A percentile compares a stretch with the other conserved stretches of the same genome.
These are phyloP conservation scores for Columba guinea DNA, from an alignment of 2,797 vertebrate species.

Conservation along the genomic window DNA sequence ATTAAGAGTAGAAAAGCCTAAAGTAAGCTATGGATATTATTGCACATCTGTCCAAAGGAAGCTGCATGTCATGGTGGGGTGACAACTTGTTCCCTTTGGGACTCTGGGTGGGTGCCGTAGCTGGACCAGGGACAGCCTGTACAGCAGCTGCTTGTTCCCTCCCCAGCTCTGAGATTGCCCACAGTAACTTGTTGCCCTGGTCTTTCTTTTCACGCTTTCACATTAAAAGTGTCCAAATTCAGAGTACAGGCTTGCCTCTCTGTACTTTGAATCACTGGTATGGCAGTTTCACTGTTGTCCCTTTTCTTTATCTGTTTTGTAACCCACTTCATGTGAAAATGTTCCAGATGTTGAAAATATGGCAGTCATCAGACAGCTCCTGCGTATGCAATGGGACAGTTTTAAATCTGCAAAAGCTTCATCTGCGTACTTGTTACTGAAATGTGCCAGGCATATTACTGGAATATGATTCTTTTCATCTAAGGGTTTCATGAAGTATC, in stretches of 20 bases:
- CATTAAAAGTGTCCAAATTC: background rate
- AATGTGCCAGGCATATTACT: background rate
- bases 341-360: background rate
- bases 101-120: accelerated
- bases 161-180: background rate
- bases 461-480: background rate
- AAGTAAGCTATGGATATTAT: background rate
- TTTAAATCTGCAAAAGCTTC: background rate
- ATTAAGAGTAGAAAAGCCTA: background rate
- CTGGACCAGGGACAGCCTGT: background rate
- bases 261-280: background rate
- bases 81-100: accelerated
- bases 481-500: background rate
- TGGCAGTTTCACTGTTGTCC: background rate
- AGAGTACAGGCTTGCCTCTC: accelerated
- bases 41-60: background rate
- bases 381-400: background rate
- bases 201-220: background rate
- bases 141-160: background rate
- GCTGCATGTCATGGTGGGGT: too few relatives aligned
- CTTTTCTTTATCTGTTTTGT: background rate
- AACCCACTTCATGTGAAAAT: accelerated
- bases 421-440: background rate
- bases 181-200: background rate
- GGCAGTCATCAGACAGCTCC: background rate